Percentiles rank a stretch among this genome's conserved stretches.
Evolutionary conservation across 2,888 invertebrate species (phyloP).

Genomic region (Mechanitis mazaeus): DNA sequence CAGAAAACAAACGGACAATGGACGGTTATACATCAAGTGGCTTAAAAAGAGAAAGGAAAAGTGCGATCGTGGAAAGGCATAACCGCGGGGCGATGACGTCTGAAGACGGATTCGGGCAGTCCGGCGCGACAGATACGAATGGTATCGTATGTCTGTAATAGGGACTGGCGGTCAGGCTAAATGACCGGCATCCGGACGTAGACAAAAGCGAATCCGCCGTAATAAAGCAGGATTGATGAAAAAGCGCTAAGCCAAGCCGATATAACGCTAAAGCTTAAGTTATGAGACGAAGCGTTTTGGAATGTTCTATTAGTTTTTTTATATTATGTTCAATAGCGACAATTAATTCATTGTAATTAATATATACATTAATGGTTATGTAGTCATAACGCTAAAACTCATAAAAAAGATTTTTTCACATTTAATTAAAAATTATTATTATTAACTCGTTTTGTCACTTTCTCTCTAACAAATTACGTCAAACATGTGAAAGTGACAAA

Average conservation of each 20-base stretch:
- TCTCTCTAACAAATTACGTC: no score
- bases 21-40: slow-evolving; percentile 65
- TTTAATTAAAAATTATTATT: no score
- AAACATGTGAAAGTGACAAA: no score
- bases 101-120: slow-evolving; percentile 63
- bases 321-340: no score
- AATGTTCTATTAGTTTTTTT: neutral
- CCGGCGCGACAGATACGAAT: slow-evolving; percentile 70
- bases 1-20: slow-evolving; percentile 70
- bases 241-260: slow-evolving; percentile 79
- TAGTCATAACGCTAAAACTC: no score
- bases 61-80: slow-evolving; percentile 47
- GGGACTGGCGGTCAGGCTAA: slow-evolving; percentile 68
- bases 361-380: no score
- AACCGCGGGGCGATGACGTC: slow-evolving; percentile 54
- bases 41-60: slow-evolving; percentile 55
- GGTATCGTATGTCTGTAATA: slow-evolving; percentile 71
- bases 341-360: no score
- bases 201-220: slow-evolving; percentile 73
- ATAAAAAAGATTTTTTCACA: no score
- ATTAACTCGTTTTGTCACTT: no score
- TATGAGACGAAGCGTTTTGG: slow-evolving; percentile 32
- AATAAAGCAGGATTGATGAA: slow-evolving; percentile 79
- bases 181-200: slow-evolving; percentile 71
- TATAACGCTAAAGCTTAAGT: slow-evolving; percentile 50